These are phyloP conservation scores for Hoplostethus atlanticus DNA, from an alignment of 2,797 vertebrate genomes.

Conservation along the genomic window DNA sequence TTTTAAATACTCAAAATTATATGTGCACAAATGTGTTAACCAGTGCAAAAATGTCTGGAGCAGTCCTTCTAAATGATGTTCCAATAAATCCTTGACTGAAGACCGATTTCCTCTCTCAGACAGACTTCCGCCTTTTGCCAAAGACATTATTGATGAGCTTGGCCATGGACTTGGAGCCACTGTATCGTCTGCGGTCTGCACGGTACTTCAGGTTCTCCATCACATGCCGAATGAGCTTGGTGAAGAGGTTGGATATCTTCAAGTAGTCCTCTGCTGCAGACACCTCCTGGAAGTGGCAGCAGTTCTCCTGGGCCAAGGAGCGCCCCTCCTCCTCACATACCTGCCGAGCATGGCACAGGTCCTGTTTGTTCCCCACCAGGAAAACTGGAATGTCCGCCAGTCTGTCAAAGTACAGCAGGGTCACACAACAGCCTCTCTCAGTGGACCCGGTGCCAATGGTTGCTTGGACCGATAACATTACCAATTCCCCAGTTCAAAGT, in stretches of 20 bases:
- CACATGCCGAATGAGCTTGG: constrained; percentile 72
- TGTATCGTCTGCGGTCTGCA: constrained; percentile 68
- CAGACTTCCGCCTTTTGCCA: constrained; percentile 76
- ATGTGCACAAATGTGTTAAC: not conserved
- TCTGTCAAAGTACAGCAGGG: constrained; percentile 7
- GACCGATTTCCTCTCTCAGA: constrained; percentile 58
- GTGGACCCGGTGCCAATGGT: not conserved
- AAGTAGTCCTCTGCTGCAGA: constrained; percentile 70
- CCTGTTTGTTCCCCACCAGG: constrained; percentile 72
- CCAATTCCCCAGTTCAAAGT: no score
- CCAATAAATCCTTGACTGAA: constrained; percentile 19
- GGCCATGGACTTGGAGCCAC: constrained; percentile 74
- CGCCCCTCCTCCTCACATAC: constrained; percentile 66
- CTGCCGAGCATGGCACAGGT: constrained; percentile 67
- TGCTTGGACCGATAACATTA: no score
- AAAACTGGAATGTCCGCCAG: constrained; percentile 55
- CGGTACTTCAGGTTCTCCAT: constrained; percentile 69
- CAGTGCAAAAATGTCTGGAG: constrained; percentile 5
- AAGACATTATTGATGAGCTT: constrained; percentile 81
- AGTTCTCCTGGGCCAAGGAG: constrained; percentile 57
- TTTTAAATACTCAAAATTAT: not conserved
- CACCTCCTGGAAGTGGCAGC: constrained; percentile 67
- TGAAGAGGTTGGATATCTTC: constrained; percentile 74
- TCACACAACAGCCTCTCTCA: not conserved
- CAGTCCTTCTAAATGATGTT: constrained; percentile 16